Conservation (phyloP, 2,113 vertebrate genomes). For the Calidris pygmaea region DNA sequence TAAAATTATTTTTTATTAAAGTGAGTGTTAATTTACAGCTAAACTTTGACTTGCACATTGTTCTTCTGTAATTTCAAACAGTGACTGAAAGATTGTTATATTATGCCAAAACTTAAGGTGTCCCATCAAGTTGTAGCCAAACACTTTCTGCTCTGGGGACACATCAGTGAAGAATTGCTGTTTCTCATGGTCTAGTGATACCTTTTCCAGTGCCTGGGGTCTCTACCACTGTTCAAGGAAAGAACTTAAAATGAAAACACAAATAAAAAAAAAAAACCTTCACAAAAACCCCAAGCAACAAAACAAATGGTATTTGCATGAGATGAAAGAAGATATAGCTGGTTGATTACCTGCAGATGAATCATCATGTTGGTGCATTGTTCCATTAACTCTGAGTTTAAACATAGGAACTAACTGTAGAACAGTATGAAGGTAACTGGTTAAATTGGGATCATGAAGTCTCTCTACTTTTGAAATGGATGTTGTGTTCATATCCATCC, state of each 20-base stretch:
- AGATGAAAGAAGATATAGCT: neutral
- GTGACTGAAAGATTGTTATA: neutral
- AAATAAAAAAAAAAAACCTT: too few relatives aligned
- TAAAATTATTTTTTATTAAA: constrained; percentile 25
- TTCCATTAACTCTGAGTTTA: neutral
- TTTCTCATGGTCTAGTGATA: neutral
- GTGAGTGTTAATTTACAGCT: constrained; percentile 27
- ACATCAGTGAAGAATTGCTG: neutral
- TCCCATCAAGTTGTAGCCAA: neutral
- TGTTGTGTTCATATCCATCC: neutral
- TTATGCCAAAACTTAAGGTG: neutral
- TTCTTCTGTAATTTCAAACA: neutral
- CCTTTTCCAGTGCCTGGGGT: neutral
- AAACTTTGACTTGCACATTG: neutral
- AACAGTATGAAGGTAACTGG: neutral
- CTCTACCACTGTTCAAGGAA: neutral
- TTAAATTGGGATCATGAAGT: neutral
- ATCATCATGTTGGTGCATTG: neutral
- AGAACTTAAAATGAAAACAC: neutral
- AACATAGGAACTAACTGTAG: neutral
- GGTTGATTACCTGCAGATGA: neutral
- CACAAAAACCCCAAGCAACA: neutral
- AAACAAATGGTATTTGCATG: neutral
- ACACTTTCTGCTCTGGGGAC: neutral
- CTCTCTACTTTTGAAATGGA: neutral